Evolutionary conservation across 1,140 invertebrate species (phyloP).

Genomic region (Halesus radiatus): DNA sequence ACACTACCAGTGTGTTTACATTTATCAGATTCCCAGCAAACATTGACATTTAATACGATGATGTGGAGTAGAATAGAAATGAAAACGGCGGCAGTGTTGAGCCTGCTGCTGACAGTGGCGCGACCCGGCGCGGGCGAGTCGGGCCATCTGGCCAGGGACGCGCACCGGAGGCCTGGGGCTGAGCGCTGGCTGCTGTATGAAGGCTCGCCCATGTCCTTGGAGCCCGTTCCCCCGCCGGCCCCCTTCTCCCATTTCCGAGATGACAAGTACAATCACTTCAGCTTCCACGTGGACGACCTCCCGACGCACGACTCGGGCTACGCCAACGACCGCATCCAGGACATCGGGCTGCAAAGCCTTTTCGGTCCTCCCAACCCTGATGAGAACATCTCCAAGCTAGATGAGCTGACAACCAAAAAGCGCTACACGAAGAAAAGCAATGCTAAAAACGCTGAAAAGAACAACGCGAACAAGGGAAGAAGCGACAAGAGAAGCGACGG

Average conservation of each 20-base stretch:
- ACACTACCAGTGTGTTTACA: no score
- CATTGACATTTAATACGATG: conserved; percentile 28
- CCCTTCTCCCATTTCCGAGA: conserved; percentile 54
- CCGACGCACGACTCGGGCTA: conserved; percentile 34
- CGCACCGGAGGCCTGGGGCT: conserved; percentile 43
- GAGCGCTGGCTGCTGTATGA: conserved; percentile 56
- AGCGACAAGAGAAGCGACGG: conserved; percentile 45
- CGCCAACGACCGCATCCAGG: conserved; percentile 42
- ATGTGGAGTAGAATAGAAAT: conserved; percentile 44
- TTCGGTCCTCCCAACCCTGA: conserved; percentile 56
- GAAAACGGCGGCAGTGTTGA: conserved; percentile 33
- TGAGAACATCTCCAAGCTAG: conserved; percentile 55
- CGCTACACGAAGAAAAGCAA: conserved; percentile 54
- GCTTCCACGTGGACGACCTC: conserved; percentile 51
- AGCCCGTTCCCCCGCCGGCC: conserved; percentile 45
- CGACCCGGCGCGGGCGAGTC: conserved; percentile 32
- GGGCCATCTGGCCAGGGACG: conserved; percentile 51
- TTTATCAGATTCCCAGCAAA: background rate
- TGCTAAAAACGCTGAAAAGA: conserved; percentile 50
- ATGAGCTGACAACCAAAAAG: conserved; percentile 53
- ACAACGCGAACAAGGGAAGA: conserved; percentile 49
- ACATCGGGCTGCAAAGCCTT: conserved; percentile 52
- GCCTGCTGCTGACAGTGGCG: conserved; percentile 39
- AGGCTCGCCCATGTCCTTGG: conserved; percentile 44
- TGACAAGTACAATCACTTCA: conserved; percentile 55